Base-by-base conservation (phyloP, 1,140 invertebrate species). In the Trichogramma pretiosum region DNA sequence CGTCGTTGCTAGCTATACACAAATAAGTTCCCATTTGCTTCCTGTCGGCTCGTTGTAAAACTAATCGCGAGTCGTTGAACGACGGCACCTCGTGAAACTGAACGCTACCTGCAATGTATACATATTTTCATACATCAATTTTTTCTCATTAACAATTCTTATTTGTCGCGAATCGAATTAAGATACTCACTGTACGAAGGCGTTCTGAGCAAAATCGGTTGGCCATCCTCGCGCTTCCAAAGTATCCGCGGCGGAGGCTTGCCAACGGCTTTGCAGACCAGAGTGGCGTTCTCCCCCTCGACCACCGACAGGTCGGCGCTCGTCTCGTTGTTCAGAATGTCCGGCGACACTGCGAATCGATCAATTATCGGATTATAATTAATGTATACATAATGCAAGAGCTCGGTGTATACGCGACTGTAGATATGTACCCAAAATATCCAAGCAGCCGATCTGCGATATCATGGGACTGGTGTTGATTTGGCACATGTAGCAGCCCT, bases 1-100 rank as follows among this genome's bases (percentile, higher is more conserved):
- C 87, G 67, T 91, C 88, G 66, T 91, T 91, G 59, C 82, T 86
- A 22, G 87, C 87, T 56, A 90, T 90, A 72, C 87, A 92, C 51
- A 89, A 77, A 68, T 88, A 90, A 23, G 85, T 82, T 24, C 87
- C 87, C 86, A 90, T 91, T 74, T 90, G 86, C 56, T 80, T 75
- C 45, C 87, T 74, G 56, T 89, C 87, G 56, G 89, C 73, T 34
- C 82, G 76, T 73, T 83, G 77, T 55, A 92, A 76, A 42, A 81
- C 74, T 58, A 89, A 73, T 23, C 75, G 76, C 36, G 81, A 84
- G 36, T 84, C 85, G 58, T 83, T 85, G 69, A 81, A 85, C 38
- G 77, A 80, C 50, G 85, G 80, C 30, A 53, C 43, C 10, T 35
- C 13, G 21, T 34, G 16, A 33, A 43, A 47, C 7, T 36, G 35